Conservation (phyloP, 2,888 invertebrate species). For the Willowsia nigromaculata region DNA sequence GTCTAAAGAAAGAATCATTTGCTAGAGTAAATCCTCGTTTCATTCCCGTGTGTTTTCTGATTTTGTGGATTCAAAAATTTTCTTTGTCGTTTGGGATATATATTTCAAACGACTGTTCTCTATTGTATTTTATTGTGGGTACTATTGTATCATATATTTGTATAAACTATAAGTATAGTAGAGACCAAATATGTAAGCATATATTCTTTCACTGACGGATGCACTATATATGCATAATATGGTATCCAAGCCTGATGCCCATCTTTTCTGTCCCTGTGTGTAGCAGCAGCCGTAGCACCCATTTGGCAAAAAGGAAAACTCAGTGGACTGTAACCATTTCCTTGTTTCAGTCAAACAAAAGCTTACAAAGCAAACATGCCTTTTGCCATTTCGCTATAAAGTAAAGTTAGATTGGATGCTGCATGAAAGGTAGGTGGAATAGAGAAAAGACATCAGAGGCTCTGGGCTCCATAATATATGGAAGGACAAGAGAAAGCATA, state of each 20-base stretch:
- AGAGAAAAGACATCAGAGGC: slow-evolving; percentile 28
- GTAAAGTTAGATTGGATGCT: slow-evolving; percentile 11
- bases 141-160: not conserved
- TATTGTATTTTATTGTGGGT: not conserved
- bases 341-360: slow-evolving; percentile 70
- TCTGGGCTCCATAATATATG: not conserved
- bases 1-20: slow-evolving; percentile 47
- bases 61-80: slow-evolving; percentile 47
- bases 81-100: slow-evolving; percentile 20
- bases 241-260: not conserved
- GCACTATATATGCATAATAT: not conserved
- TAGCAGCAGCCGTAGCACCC: not conserved
- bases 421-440: slow-evolving; percentile 10
- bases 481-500: not conserved
- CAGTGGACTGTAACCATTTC: slow-evolving; percentile 71
- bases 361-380: slow-evolving; percentile 55
- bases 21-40: slow-evolving; percentile 59
- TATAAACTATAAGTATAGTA: not conserved
- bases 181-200: not conserved
- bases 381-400: slow-evolving; percentile 59
- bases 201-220: slow-evolving; percentile 8
- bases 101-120: not conserved
- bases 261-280: slow-evolving; percentile 11
- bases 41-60: slow-evolving; percentile 50
- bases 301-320: slow-evolving; percentile 65